phyloP scores from a whole-genome alignment of 2,113 vertebrate species.

The Pteruthius melanotis region DNA sequence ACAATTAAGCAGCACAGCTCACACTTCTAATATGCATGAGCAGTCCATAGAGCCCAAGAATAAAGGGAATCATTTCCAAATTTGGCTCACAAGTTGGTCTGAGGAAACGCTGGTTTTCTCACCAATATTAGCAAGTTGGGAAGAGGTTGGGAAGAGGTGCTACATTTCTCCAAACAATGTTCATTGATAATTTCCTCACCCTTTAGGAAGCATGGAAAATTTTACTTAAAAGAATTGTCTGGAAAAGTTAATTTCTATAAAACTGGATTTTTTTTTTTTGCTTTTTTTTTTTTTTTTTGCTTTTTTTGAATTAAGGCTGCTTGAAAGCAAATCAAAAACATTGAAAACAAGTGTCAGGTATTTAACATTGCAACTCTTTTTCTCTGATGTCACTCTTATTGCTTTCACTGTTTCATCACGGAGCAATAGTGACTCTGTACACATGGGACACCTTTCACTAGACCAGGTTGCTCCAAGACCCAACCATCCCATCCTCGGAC shows the following conservation, averaged over 20 bases:
- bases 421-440: neutral
- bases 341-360: neutral
- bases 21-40: neutral
- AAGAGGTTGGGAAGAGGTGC: neutral
- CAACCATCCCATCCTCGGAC: neutral
- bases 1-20: constrained; percentile 3
- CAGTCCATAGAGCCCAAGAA: neutral
- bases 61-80: neutral
- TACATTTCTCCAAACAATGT: neutral
- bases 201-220: neutral
- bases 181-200: neutral
- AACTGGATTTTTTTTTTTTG: neutral
- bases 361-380: neutral
- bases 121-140: neutral
- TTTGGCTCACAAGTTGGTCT: neutral
- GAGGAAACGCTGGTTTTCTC: neutral
- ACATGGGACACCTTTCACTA: neutral
- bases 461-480: neutral
- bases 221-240: neutral
- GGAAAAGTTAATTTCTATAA: neutral
- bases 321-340: neutral
- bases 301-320: neutral
- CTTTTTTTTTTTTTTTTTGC: too few species aligned
- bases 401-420: neutral
- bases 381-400: neutral